These are phyloP conservation scores for Sardinella longiceps DNA, from an alignment of 2,797 vertebrate species.

Conservation along the genomic window DNA sequence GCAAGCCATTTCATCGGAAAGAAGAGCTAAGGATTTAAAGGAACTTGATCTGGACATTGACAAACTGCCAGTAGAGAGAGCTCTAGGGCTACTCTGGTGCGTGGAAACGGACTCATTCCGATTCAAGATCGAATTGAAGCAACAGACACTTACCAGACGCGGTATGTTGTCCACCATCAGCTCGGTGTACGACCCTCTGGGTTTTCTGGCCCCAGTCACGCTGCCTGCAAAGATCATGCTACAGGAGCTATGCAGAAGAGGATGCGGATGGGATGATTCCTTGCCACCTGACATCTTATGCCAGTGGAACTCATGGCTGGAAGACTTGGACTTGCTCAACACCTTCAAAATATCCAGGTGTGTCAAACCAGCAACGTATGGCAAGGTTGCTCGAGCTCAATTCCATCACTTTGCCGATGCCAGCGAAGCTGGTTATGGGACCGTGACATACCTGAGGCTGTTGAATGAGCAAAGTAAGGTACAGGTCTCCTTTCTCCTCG, in stretches of 20 bases:
- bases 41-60: too few species aligned
- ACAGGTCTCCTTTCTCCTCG: background rate
- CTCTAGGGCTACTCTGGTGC: background rate
- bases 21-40: too few species aligned
- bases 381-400: too few species aligned
- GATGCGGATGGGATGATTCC: background rate
- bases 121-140: background rate
- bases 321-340: too few species aligned
- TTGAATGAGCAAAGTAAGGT: background rate
- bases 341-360: too few species aligned
- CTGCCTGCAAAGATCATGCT: background rate
- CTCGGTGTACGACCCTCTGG: background rate
- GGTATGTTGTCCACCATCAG: background rate
- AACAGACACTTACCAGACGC: constrained; percentile 6
- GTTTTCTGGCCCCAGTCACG: background rate
- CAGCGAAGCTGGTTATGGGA: constrained; percentile 21
- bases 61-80: too few species aligned
- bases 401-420: constrained; percentile 28
- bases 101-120: background rate
- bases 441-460: background rate
- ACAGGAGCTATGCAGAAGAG: background rate
- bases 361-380: too few species aligned
- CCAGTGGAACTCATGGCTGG: background rate
- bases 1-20: too few species aligned
- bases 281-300: background rate